Evolutionary conservation across 2,113 vertebrate species (phyloP), one percentile per base, ranked within the genome.

Genomic region (Camelus bactrianus): DNA sequence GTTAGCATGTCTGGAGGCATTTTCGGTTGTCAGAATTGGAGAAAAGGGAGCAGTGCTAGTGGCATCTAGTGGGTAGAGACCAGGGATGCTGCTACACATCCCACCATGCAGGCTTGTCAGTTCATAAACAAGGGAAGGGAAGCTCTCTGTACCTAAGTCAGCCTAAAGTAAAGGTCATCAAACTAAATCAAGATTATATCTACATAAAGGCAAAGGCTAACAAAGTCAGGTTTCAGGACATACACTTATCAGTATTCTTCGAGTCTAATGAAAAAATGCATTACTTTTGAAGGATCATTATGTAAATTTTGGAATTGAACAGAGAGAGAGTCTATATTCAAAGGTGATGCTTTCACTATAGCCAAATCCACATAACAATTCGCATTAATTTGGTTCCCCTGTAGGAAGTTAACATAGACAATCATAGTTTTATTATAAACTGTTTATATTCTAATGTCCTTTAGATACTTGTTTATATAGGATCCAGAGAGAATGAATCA

Each of bases 371-470:
- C 17, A 48, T 75, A 85, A 58, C 16, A 26, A 75, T 75, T 72
- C 30, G 64, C 24, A 65, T 19, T 64, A 81, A 94, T 85, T 69
- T 89, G 46, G 52, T 75, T 94, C 26, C 52, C 67, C 52, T 87
- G 89, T 54, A 91, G 30, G 56, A 84, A 95, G 81, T 72, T 81
- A 67, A 70, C 46, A 50, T 30, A 73, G 67, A 60, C 9, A 82
- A n/a, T 72, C 19, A 69, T 16, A 86, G 50, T 92, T 96, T 65
- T 65, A 64, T 91, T 77, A 62, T 64, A 42, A 82, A 65, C 52
- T 70, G 28, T 58, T 48, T 73, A 67, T 32, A 42, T 86, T 54
- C 42, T 72, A 87, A 60, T 42, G 69, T 62, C 42, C 38, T 75
- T 75, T 75, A 88, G 5, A 48, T 88, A 46, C 85, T 60, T 60